Conservation (phyloP, 2,888 invertebrate genomes). For the Parasteatoda lunata region DNA sequence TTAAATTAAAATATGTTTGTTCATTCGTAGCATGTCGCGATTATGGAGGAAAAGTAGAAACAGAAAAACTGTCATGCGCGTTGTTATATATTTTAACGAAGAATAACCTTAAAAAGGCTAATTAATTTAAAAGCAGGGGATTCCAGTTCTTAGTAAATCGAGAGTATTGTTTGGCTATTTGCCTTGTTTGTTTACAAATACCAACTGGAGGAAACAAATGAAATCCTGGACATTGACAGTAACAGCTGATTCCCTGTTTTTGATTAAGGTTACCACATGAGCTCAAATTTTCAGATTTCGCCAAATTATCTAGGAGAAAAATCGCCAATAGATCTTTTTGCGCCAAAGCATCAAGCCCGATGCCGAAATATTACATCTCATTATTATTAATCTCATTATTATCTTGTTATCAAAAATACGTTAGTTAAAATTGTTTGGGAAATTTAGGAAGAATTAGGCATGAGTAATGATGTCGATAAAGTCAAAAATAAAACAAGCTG, state of each 20-base stretch:
- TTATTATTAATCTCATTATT: no score
- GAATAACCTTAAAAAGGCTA: neutral
- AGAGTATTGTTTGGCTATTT: neutral
- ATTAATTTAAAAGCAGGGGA: neutral
- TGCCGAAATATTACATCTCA: no score
- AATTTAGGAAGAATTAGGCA: no score
- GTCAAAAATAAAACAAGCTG: no score
- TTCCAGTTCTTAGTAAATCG: neutral
- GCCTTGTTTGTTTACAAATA: slow-evolving; percentile 37
- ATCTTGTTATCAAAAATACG: no score
- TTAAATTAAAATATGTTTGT: no score
- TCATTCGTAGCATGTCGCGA: no score
- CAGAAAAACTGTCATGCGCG: no score
- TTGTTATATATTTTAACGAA: no score
- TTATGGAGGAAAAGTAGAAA: no score
- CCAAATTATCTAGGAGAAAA: slow-evolving; percentile 6
- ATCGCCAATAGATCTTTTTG: neutral
- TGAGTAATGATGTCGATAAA: no score
- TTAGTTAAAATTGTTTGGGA: no score
- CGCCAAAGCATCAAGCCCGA: neutral
- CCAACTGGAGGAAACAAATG: neutral
- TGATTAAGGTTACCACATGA: slow-evolving; percentile 27
- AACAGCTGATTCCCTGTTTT: slow-evolving; percentile 61
- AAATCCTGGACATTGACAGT: slow-evolving; percentile 38
- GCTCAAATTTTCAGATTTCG: neutral